Percentiles rank a stretch among this genome's conserved stretches.
These are phyloP conservation scores for Lutraria lutraria DNA, from an alignment of 2,888 invertebrate genomes.

Conservation along the genomic window DNA sequence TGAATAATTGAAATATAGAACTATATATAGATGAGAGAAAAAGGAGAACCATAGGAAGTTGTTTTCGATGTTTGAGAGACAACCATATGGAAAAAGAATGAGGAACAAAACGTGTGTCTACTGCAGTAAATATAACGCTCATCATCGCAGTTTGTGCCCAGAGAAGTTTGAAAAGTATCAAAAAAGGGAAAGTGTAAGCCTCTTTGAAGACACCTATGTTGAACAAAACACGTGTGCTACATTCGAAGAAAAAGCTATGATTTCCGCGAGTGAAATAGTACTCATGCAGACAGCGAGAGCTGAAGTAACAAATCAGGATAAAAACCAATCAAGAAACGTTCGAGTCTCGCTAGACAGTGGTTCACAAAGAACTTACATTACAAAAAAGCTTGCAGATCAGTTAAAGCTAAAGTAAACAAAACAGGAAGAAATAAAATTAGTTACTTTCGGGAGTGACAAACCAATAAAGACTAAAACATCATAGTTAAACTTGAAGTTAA, in stretches of 20 bases:
- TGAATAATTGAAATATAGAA: constrained; percentile 40
- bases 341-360: constrained; percentile 36
- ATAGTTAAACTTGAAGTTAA: constrained; percentile 27
- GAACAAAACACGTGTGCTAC: not conserved
- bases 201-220: constrained; percentile 17
- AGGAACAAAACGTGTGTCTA: constrained; percentile 50
- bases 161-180: constrained; percentile 26
- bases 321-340: not conserved
- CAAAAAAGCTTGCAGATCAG: constrained; percentile 35
- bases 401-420: constrained; percentile 19
- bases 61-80: constrained; percentile 47
- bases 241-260: constrained; percentile 26
- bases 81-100: constrained; percentile 39
- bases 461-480: constrained; percentile 30
- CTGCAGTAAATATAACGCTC: constrained; percentile 32
- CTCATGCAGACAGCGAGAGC: constrained; percentile 48
- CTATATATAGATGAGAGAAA: constrained; percentile 44
- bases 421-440: constrained; percentile 24
- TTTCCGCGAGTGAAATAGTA: constrained; percentile 44
- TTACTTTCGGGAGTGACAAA: constrained; percentile 50
- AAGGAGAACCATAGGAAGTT: constrained; percentile 29
- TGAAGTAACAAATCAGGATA: constrained; percentile 20
- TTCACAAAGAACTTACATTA: constrained; percentile 11
- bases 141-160: constrained; percentile 50
- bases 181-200: not conserved